Base-by-base conservation (phyloP, 2,797 vertebrate species). In the Euphonia xanthogaster region DNA sequence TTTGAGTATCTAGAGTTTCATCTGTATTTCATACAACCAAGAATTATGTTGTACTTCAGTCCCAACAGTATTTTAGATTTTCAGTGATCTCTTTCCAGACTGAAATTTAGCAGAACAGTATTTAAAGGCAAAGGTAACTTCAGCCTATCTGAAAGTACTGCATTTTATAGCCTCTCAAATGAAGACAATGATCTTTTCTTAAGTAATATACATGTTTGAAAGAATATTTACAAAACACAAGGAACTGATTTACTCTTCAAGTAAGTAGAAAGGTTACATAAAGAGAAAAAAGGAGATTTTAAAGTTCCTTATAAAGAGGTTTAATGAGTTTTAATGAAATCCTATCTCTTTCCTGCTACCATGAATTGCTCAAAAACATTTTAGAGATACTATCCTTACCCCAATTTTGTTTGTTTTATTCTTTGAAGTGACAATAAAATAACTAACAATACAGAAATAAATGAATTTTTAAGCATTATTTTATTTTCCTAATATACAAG, bases 21-120 rank as follows among this genome's bases (percentile, higher is more conserved):
- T 45, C 18, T 81, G 4, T 68, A 44, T 78, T 84, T 94, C 39
- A 58, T 37, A 15, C 22, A 68, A 17, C 22, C 33, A 66, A 42
- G 27, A 61, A 21, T 86, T 60, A 48, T 25, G 21, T 57, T 66
- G 28, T 55, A 72, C 33, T 75, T 92, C 16, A 70, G 47, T 75
- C 54, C 20, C 47, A 87, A 68, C 3, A 78, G 28, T 28, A 65
- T 82, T 91, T 89, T 61, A 54, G 54, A 84, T 51, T 78, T 81
- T 72, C 27, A 68, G 2, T 54, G 30, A 72, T 80, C 27, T 78
- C 14, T 61, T 86, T 90, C 42, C 58, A 93, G 66, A 28, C 4
- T 90, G 47, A 90, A 90, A 81, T 57, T 50, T 37, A 80, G 25
- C 20, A 57, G 35, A 72, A 72, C 17, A 71, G 0, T 31, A 47